Evolutionary conservation across 1,140 invertebrate genomes (phyloP).

Genomic region (Hycleus phaleratus): DNA sequence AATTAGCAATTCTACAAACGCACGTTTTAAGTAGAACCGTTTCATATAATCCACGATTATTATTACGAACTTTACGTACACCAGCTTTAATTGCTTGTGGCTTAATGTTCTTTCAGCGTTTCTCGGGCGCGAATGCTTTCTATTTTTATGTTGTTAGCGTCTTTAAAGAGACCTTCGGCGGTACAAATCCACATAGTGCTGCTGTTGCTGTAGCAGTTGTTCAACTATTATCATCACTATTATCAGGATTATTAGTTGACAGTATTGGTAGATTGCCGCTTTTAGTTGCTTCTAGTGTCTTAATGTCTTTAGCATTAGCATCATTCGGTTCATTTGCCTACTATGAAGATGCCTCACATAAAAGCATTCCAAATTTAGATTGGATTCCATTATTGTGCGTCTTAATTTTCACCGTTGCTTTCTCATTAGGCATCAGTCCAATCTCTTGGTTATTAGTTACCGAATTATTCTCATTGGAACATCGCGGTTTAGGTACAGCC

Average conservation of each 20-base stretch:
- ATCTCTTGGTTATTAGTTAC: slow-evolving; percentile 83
- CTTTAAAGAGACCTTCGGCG: slow-evolving; percentile 67
- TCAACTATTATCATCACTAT: slow-evolving; percentile 66
- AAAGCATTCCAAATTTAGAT: slow-evolving; percentile 45
- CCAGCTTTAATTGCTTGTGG: slow-evolving; percentile 74
- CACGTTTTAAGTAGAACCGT: slow-evolving; percentile 51
- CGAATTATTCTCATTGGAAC: slow-evolving; percentile 79
- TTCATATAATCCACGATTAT: slow-evolving; percentile 23
- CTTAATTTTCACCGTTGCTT: slow-evolving; percentile 72
- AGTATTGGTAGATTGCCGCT: slow-evolving; percentile 68
- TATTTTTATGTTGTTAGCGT: slow-evolving; percentile 76
- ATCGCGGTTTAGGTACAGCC: slow-evolving; percentile 73
- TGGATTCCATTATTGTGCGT: slow-evolving; percentile 79
- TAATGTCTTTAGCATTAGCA: slow-evolving; percentile 73
- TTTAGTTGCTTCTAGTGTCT: slow-evolving; percentile 68
- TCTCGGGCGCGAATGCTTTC: slow-evolving; percentile 74
- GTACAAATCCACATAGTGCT: slow-evolving; percentile 72
- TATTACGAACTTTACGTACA: slow-evolving; percentile 36
- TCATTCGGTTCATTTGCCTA: slow-evolving; percentile 75
- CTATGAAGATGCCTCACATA: slow-evolving; percentile 52
- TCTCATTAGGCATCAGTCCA: slow-evolving; percentile 81
- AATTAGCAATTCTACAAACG: slow-evolving; percentile 57
- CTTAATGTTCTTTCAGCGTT: slow-evolving; percentile 77
- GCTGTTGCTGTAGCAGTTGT: slow-evolving; percentile 72
- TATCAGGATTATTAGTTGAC: slow-evolving; percentile 73